Conservation (phyloP, 2,888 invertebrate species). For the Aporophyla lueneburgensis region DNA sequence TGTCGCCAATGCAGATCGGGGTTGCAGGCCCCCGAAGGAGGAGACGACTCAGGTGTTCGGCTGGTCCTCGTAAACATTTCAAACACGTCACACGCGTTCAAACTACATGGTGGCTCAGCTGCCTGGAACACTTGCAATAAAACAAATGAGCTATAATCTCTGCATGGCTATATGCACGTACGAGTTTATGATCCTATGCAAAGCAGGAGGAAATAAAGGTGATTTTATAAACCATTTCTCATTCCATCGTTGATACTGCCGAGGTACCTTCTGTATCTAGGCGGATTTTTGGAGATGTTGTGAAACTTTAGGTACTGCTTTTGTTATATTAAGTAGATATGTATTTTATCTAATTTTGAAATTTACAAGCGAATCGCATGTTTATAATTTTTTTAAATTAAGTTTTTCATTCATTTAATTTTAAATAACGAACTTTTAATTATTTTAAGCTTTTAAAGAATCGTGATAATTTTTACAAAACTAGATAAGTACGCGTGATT, state of each 20-base stretch:
- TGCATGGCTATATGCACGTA: slow-evolving; percentile 2
- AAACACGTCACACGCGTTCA: slow-evolving; percentile 90
- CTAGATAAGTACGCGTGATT: not conserved
- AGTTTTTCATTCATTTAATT: not conserved
- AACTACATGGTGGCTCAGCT: slow-evolving; percentile 80
- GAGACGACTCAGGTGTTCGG: slow-evolving; percentile 64
- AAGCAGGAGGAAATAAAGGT: slow-evolving; percentile 3
- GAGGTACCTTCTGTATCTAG: not conserved
- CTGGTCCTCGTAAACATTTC: slow-evolving; percentile 81
- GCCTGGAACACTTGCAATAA: slow-evolving; percentile 69
- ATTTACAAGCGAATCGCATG: not conserved
- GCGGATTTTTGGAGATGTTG: slow-evolving; percentile 4
- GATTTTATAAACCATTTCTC: slow-evolving; percentile 15
- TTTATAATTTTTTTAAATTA: not conserved
- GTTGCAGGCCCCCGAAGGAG: slow-evolving; percentile 75
- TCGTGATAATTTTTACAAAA: not conserved
- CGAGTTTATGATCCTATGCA: slow-evolving; percentile 8
- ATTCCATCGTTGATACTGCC: not conserved
- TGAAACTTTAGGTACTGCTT: not conserved
- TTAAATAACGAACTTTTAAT: no score
- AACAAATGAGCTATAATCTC: slow-evolving; percentile 46
- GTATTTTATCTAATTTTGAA: not conserved
- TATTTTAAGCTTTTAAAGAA: not conserved
- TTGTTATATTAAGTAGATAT: not conserved
- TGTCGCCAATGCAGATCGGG: slow-evolving; percentile 87